A percentile compares a stretch with the other conserved stretches of the same genome.
phyloP scores from a whole-genome alignment of 2,113 vertebrate genomes.

The Columba livia region DNA sequence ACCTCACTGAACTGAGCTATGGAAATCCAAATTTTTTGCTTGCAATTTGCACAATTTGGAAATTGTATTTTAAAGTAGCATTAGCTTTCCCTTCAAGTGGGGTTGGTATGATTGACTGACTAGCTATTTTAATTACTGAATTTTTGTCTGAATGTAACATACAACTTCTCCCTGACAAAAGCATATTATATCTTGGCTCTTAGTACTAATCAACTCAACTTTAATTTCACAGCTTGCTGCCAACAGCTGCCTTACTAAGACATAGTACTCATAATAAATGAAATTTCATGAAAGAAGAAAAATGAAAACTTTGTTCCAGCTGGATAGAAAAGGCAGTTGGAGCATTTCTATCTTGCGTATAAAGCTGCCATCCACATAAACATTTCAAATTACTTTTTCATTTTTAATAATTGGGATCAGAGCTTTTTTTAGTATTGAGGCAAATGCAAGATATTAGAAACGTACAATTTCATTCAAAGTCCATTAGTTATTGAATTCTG shows the following conservation, averaged over 20 bases:
- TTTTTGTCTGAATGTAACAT: no score
- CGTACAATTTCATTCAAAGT: not conserved
- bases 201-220: conserved; percentile 57
- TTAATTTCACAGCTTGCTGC: conserved; percentile 70
- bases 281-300: conserved; percentile 57
- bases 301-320: conserved; percentile 70
- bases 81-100: not conserved
- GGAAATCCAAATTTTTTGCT: not conserved
- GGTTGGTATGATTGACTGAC: not conserved
- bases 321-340: conserved; percentile 55
- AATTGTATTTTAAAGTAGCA: not conserved
- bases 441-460: conserved; percentile 19
- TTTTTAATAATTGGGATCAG: conserved; percentile 60
- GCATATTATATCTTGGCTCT: conserved; percentile 59
- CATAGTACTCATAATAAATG: conserved; percentile 65
- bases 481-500: conserved; percentile 43
- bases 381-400: conserved; percentile 60
- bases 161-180: conserved; percentile 72
- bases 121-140: conserved; percentile 37
- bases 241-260: conserved; percentile 71
- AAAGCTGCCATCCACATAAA: conserved; percentile 57
- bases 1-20: not conserved
- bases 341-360: conserved; percentile 30
- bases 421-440: not conserved
- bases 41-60: not conserved